Evolutionary conservation across 1,140 invertebrate genomes (phyloP).

Genomic region (Trachymyrmex septentrionalis): DNA sequence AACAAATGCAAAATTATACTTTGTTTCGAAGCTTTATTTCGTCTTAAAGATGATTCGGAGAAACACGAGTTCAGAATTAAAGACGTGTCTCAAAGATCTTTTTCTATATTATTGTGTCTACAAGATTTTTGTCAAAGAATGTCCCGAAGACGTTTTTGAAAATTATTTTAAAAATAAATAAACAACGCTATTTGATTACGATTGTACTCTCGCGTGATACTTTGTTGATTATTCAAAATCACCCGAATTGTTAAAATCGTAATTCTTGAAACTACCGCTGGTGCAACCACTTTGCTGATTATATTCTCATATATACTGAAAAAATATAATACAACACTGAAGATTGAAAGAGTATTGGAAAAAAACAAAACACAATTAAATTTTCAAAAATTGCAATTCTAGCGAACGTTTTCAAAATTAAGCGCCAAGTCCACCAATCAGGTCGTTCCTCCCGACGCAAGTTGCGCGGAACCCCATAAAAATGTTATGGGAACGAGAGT

Average conservation of each 20-base stretch:
- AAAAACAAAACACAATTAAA: not conserved
- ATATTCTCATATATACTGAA: not conserved
- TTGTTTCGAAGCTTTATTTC: not conserved
- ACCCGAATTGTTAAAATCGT: not conserved
- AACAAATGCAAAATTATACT: not conserved
- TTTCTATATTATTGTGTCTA: too few species aligned
- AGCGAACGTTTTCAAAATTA: not conserved
- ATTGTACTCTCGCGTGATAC: not conserved
- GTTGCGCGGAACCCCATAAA: slow-evolving; percentile 1
- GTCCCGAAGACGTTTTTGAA: not conserved
- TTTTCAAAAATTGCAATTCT: not conserved
- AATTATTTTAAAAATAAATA: too few species aligned
- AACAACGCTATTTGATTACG: too few species aligned
- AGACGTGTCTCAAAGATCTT: not conserved
- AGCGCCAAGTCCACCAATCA: slow-evolving; percentile 5
- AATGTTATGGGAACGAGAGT: slow-evolving; percentile 31
- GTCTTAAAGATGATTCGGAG: not conserved
- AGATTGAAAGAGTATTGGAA: not conserved
- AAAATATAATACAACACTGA: not conserved
- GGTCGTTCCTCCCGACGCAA: too few species aligned
- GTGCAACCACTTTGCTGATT: not conserved
- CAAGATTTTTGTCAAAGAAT: not conserved
- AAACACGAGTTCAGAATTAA: not conserved
- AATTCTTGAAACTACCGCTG: not conserved
- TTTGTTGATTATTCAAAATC: not conserved